Evolutionary conservation across 2,888 invertebrate genomes (phyloP).

Genomic region (Helicoverpa assulta): DNA sequence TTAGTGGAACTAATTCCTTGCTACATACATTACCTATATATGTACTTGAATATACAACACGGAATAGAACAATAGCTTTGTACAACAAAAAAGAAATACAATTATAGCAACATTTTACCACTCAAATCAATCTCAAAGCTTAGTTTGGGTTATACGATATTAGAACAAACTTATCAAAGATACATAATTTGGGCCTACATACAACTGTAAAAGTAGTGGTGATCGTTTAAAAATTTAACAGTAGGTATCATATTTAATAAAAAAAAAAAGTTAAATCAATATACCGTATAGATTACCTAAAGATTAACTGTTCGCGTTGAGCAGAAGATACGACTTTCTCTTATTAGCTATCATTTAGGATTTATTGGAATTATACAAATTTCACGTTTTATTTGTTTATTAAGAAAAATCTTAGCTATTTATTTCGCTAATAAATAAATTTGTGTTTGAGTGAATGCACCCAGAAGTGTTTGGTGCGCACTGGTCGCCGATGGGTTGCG

Average conservation of each 20-base stretch:
- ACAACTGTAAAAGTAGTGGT: constrained; percentile 26
- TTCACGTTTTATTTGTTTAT: constrained; percentile 23
- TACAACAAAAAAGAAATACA: too few species aligned
- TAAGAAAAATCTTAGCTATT: background rate
- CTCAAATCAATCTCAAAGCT: background rate
- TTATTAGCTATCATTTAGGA: constrained; percentile 42
- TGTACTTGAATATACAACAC: too few species aligned
- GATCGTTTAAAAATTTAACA: constrained; percentile 40
- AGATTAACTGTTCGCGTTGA: constrained; percentile 38
- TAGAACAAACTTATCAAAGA: constrained; percentile 1
- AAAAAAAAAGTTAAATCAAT: constrained; percentile 11
- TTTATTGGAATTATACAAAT: constrained; percentile 45
- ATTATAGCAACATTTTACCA: too few species aligned
- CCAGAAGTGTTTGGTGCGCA: background rate
- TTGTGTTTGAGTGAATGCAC: background rate
- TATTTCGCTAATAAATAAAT: background rate
- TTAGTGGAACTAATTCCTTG: background rate
- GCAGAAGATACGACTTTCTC: constrained; percentile 41
- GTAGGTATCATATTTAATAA: background rate
- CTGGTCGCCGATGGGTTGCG: background rate
- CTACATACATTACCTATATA: constrained; percentile 3
- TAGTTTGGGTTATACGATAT: constrained; percentile 3
- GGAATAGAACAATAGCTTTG: too few species aligned
- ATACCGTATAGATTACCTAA: constrained; percentile 22
- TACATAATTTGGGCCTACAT: constrained; percentile 2